A percentile compares a stretch with the other conserved stretches of the same genome.
These are phyloP conservation scores for Dromococcyx pavoninus DNA, from an alignment of 2,797 vertebrate genomes.

Conservation along the genomic window DNA sequence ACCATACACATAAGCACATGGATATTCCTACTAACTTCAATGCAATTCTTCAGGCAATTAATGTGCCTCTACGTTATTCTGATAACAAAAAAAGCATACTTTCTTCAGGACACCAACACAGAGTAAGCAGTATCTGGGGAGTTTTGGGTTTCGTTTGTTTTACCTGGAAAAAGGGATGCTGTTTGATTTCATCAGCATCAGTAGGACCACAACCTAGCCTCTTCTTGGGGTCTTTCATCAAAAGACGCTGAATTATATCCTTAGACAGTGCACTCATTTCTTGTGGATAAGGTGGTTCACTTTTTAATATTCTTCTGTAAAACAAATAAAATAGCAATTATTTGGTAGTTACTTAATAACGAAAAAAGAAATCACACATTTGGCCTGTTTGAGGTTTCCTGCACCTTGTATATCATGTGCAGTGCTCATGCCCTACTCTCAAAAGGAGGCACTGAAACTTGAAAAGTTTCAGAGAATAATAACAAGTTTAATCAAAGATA, in stretches of 20 bases:
- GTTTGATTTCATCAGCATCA: constrained; percentile 90
- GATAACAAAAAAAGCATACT: background rate
- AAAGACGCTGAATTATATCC: constrained; percentile 90
- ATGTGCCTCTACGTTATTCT: background rate
- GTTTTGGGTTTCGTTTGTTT: background rate
- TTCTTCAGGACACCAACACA: background rate
- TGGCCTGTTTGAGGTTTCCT: background rate
- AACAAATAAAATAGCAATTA: constrained; percentile 1
- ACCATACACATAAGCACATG: background rate
- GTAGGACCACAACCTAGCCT: constrained; percentile 89
- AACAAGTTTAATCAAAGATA: background rate
- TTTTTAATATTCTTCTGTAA: constrained; percentile 94
- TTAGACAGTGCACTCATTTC: constrained; percentile 91
- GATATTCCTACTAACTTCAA: background rate
- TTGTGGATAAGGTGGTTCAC: constrained; percentile 93
- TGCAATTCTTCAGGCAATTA: background rate
- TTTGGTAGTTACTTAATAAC: background rate
- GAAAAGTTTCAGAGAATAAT: background rate
- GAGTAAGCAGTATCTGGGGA: background rate
- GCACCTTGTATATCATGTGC: background rate
- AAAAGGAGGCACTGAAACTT: background rate
- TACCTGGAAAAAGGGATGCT: constrained; percentile 96
- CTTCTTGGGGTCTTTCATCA: constrained; percentile 95
- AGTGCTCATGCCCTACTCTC: background rate
- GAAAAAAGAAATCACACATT: background rate